Base-by-base conservation (phyloP, 2,113 vertebrate species). In the Anarhynchus alexandrinus region DNA sequence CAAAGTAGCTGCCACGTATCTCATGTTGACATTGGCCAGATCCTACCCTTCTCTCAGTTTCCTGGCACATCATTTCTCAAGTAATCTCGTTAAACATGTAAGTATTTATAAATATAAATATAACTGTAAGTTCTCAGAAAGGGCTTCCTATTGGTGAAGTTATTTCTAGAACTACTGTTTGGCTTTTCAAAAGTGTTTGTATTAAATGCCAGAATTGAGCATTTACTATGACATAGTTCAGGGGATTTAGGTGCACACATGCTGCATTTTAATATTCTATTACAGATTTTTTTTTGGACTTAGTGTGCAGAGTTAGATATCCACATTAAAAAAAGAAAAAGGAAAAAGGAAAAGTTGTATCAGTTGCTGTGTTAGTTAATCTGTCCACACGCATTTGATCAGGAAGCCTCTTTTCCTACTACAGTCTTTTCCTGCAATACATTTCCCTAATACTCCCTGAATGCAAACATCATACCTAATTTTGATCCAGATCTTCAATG, bases 311-410 rank as follows among this genome's bases (percentile, higher is more conserved):
- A 51, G 16, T 88, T 52, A 11, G 1, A 43, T 42, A 7, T 85
- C 10, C 38, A 89, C 5, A 71, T 13, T 18, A 11, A 76, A 62
- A 77, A n/a, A 58, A 34, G 38, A 10, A 85, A 42, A 55, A 5
- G 1, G 3, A 86, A n/a, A 29, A 70, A 14, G 1, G 20, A 55
- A 61, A 82, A 29, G 1, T 12, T 54, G 13, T 19, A 16, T 42
- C 20, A 47, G 8, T 59, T 83, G 45, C 36, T 74, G 5, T 69
- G 16, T 71, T 57, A 72, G 15, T 55, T 73, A 54, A 62, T 15
- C n/a, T 80, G 10, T 51, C 25, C 7, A 67, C 8, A 42, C 0
- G 0, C 2, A 76, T 81, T 83, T 70, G 36, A 54, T 70, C 15
- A 74, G 30, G 13, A 92, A 82, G 7, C 5, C 11, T 80, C 32